Conservation (phyloP, 2,888 invertebrate species). For the Lithophane socia region DNA sequence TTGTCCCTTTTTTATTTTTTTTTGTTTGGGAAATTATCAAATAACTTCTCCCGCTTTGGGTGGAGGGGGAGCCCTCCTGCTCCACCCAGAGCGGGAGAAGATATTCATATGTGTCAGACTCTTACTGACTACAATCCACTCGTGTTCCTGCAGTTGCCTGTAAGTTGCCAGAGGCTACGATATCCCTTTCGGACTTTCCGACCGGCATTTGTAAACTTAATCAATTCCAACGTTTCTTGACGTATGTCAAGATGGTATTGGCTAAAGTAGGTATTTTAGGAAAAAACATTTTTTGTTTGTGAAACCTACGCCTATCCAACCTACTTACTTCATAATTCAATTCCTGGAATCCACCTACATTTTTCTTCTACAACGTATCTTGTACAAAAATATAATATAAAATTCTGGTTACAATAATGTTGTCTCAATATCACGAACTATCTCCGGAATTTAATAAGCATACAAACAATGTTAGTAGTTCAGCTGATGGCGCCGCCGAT, state of each 20-base stretch:
- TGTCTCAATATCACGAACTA: conserved; percentile 34
- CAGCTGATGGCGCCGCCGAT: conserved; percentile 42
- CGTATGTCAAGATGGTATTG: neutral
- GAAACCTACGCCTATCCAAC: neutral
- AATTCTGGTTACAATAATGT: conserved; percentile 37
- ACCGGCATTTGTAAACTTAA: too few species aligned
- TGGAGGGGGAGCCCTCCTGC: too few species aligned
- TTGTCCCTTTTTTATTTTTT: too few species aligned
- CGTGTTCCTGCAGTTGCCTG: too few species aligned
- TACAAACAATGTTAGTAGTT: conserved; percentile 44
- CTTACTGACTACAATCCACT: too few species aligned
- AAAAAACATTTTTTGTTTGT: too few species aligned
- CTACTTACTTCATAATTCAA: neutral
- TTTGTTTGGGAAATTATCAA: too few species aligned
- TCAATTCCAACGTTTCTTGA: neutral
- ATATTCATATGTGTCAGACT: too few species aligned
- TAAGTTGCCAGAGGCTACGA: too few species aligned
- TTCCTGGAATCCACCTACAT: conserved; percentile 6
- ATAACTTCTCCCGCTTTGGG: too few species aligned
- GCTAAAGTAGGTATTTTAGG: neutral
- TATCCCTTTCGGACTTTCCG: too few species aligned
- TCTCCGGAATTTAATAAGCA: conserved; percentile 51
- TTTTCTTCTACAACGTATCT: conserved; percentile 1
- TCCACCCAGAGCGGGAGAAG: too few species aligned
- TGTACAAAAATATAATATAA: neutral